A percentile compares a stretch with the other conserved stretches of the same genome.
Conservation (phyloP, 2,797 vertebrate species). For the Silurus lanzhouensis region DNA sequence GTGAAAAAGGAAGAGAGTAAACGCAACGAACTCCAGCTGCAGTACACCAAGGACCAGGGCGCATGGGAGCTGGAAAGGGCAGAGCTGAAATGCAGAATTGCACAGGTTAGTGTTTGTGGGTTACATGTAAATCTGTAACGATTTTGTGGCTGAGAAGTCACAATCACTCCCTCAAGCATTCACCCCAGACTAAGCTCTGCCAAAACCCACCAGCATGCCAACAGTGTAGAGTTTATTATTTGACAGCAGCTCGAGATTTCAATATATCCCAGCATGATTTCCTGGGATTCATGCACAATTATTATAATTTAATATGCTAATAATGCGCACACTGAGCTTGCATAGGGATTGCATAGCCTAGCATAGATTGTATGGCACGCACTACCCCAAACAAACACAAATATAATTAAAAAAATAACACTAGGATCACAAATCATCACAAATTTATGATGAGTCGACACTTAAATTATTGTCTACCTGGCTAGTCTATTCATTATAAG, state of each 20-base stretch:
- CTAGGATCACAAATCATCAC: not conserved
- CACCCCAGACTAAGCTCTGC: not conserved
- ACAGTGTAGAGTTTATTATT: not conserved
- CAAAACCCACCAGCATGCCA: not conserved
- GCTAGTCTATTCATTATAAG: not conserved
- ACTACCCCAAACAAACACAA: not conserved
- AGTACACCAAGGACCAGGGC: constrained; percentile 73
- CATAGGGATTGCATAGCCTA: not conserved
- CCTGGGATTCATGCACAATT: not conserved
- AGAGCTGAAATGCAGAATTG: constrained; percentile 74
- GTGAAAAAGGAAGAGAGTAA: constrained; percentile 76
- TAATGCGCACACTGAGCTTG: not conserved
- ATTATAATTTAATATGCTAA: not conserved
- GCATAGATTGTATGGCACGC: not conserved
- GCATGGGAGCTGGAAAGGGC: constrained; percentile 78
- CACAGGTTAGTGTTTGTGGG: constrained; percentile 67
- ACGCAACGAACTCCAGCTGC: constrained; percentile 71
- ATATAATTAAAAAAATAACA: not conserved
- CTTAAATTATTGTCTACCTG: not conserved
- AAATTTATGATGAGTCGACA: not conserved
- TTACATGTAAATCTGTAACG: not conserved
- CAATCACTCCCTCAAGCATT: not conserved
- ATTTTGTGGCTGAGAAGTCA: not conserved
- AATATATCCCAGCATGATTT: not conserved
- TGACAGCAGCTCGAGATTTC: not conserved